Evolutionary conservation across 2,797 vertebrate genomes (phyloP).

Genomic region (Onychomys torridus): DNA sequence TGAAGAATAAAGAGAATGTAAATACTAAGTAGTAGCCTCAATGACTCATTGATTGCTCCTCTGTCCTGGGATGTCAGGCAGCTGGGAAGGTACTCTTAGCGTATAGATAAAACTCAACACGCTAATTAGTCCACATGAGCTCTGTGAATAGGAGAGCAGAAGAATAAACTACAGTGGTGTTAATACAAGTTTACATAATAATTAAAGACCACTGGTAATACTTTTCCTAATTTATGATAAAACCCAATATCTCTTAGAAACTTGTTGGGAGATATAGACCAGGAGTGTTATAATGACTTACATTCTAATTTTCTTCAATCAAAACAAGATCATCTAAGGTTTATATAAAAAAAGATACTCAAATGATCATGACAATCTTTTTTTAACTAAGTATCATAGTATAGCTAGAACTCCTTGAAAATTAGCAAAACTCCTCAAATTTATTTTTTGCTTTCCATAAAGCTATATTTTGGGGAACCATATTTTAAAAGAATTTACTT

Average conservation of each 20-base stretch:
- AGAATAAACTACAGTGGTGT: neutral
- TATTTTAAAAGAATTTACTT: constrained; percentile 36
- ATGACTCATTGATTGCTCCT: neutral
- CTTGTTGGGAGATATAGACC: neutral
- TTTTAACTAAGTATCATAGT: neutral
- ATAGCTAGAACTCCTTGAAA: neutral
- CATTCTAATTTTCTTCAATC: neutral
- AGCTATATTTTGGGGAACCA: neutral
- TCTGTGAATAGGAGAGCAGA: neutral
- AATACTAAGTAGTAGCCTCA: neutral
- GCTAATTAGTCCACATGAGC: neutral
- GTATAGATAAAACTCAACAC: neutral
- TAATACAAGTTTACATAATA: constrained; percentile 31
- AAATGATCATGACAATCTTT: neutral
- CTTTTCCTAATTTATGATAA: constrained; percentile 42
- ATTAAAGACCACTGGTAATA: neutral
- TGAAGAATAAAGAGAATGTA: neutral
- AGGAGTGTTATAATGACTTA: neutral
- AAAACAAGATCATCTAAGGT: neutral
- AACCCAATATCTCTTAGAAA: neutral
- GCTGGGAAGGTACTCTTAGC: neutral
- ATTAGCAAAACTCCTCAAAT: constrained; percentile 8
- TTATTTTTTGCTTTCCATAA: constrained; percentile 49
- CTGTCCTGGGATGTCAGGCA: neutral
- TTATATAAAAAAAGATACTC: neutral